These are phyloP conservation scores for Gymnothorax reevesii DNA, from an alignment of 2,797 vertebrate species.

Conservation along the genomic window DNA sequence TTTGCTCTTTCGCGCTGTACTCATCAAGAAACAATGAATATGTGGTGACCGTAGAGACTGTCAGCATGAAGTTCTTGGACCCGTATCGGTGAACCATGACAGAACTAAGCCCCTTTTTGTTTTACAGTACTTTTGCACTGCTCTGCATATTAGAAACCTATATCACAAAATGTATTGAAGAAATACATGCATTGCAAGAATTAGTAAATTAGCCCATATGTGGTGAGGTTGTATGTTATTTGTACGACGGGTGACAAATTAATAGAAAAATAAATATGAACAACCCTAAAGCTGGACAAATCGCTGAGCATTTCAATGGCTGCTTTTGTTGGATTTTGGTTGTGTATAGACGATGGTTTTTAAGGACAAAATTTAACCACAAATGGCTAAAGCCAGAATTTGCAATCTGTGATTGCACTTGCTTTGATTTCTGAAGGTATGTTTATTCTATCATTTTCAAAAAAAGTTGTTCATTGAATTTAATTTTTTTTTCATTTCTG, in stretches of 20 bases:
- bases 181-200: background rate
- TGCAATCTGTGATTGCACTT: constrained; percentile 13
- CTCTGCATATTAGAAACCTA: background rate
- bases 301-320: background rate
- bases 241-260: background rate
- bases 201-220: background rate
- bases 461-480: background rate
- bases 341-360: background rate
- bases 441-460: background rate
- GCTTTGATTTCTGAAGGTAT: background rate
- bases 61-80: no score
- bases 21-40: no score
- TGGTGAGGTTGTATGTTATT: background rate
- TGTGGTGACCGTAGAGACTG: no score
- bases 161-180: background rate
- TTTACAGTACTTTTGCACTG: no score
- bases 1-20: no score
- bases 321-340: background rate
- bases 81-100: no score
- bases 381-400: background rate
- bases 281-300: background rate
- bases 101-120: no score
- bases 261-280: no score
- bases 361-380: background rate
- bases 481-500: background rate